Base-by-base conservation (phyloP, 2,888 invertebrate species). In the Itoplectis maculator region DNA sequence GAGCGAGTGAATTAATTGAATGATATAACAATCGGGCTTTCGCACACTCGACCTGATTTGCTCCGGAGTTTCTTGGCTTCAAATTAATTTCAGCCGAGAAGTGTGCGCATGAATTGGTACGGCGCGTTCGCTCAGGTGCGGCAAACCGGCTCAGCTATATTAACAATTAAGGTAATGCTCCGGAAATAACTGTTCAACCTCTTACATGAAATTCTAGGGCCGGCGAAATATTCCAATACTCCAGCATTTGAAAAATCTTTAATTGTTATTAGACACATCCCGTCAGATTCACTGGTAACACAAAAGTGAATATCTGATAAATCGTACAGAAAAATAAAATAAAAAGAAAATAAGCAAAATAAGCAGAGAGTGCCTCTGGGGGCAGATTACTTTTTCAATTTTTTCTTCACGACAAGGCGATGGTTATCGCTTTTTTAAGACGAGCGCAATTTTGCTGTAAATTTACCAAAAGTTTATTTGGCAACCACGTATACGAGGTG, bases 111-210 rank as follows among this genome's bases (percentile, higher is more conserved):
- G 45, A 76, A 83, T 83, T 79, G 81, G 56, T 73, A 56, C 54
- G 40, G 68, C 15, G 68, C 15, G 42, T 69, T 61, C 42, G 63
- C 79, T 83, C 81, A 81, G 68, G 47, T 72, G 74, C 56, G 68
- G 80, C 72, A 81, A 45, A 76, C 69, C 49, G 63, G 49, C 35
- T 47, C 69, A 42, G 78, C 77, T 86, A 74, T 81, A 85, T 86
- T 85, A 82, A 83, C 79, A 83, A 86, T 86, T 85, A 84, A 84
- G 76, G 81, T 78, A 84, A 84, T 80, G 82, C 65, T 73, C 81
- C 66, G 82, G 80, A 85, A 86, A 85, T 85, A 80, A 81, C 74
- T 68, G 65, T 80, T 51, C 63, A 65, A 61, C 20, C 54, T 45
- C 40, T 47, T 13, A 18, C 69, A 47, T 54, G 23, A 37, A 18